phyloP scores from a whole-genome alignment of 1,140 invertebrate genomes.

The Sitophilus oryzae region DNA sequence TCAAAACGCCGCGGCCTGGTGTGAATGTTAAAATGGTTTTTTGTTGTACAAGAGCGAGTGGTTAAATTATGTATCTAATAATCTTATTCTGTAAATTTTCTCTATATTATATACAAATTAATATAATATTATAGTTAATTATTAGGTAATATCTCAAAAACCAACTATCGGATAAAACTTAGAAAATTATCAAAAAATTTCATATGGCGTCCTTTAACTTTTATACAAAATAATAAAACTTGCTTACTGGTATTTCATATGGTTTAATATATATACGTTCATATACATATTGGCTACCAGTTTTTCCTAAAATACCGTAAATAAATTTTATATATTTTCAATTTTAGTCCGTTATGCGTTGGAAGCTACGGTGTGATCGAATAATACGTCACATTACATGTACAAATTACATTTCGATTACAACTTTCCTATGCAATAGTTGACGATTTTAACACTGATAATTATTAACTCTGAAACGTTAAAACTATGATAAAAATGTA shows the following conservation, averaged over 20 bases:
- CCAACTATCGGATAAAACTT: slow-evolving; percentile 37
- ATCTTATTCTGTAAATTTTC: slow-evolving; percentile 45
- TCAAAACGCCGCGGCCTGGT: slow-evolving; percentile 30
- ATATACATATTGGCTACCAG: not conserved
- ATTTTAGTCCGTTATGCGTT: too few relatives aligned
- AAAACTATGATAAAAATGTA: too few relatives aligned
- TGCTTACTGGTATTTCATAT: slow-evolving; percentile 15
- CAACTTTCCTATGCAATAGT: too few relatives aligned
- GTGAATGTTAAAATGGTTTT: slow-evolving; percentile 34
- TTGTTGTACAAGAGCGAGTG: slow-evolving; percentile 36
- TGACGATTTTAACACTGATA: too few relatives aligned
- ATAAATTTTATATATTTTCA: too few relatives aligned
- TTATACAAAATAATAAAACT: slow-evolving; percentile 35
- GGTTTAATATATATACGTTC: not conserved
- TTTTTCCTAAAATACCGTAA: not conserved
- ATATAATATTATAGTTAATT: slow-evolving; percentile 42
- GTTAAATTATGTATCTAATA: slow-evolving; percentile 41
- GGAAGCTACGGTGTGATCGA: too few relatives aligned
- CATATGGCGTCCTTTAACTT: slow-evolving; percentile 43
- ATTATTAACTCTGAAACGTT: too few relatives aligned
- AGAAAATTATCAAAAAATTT: slow-evolving; percentile 41
- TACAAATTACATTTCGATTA: too few relatives aligned
- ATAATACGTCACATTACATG: too few relatives aligned
- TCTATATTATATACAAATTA: slow-evolving; percentile 43
- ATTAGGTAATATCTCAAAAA: slow-evolving; percentile 40